These are phyloP conservation scores for Xanthorhoe designata DNA, from an alignment of 2,888 invertebrate species.

Conservation along the genomic window DNA sequence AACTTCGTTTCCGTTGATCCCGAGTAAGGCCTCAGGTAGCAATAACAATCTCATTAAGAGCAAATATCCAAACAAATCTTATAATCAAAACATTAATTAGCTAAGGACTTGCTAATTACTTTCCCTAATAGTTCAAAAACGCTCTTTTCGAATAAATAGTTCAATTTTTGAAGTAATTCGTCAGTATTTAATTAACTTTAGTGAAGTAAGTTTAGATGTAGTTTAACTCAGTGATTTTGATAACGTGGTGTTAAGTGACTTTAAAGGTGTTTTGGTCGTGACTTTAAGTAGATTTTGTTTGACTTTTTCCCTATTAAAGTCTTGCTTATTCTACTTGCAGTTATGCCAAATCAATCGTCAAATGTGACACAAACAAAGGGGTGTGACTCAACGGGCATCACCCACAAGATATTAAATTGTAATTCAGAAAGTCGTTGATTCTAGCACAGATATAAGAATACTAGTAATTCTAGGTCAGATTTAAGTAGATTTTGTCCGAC, in stretches of 20 bases:
- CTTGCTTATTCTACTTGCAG: slow-evolving; percentile 31
- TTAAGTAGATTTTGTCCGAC: slow-evolving; percentile 50
- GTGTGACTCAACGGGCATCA: no score
- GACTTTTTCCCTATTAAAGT: slow-evolving; percentile 47
- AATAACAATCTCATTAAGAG: slow-evolving; percentile 14
- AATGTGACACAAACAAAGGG: background rate
- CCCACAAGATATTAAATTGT: background rate
- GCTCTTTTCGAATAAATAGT: slow-evolving; percentile 16
- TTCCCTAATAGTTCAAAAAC: background rate
- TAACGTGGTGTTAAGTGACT: background rate
- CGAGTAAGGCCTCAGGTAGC: no score
- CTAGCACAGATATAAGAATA: no score
- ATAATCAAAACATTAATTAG: slow-evolving; percentile 18
- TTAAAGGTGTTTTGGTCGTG: slow-evolving; percentile 25
- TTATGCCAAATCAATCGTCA: slow-evolving; percentile 8
- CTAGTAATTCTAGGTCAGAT: slow-evolving; percentile 35
- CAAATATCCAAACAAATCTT: slow-evolving; percentile 4
- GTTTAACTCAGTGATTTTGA: background rate
- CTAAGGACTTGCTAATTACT: slow-evolving; percentile 18
- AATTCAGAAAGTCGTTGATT: no score
- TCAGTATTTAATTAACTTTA: slow-evolving; percentile 4
- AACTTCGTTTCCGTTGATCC: no score
- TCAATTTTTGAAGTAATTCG: background rate
- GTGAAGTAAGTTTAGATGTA: background rate
- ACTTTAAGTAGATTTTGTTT: slow-evolving; percentile 52